Conservation (phyloP, 1,140 invertebrate genomes). For the Saccostrea cuccullata region DNA sequence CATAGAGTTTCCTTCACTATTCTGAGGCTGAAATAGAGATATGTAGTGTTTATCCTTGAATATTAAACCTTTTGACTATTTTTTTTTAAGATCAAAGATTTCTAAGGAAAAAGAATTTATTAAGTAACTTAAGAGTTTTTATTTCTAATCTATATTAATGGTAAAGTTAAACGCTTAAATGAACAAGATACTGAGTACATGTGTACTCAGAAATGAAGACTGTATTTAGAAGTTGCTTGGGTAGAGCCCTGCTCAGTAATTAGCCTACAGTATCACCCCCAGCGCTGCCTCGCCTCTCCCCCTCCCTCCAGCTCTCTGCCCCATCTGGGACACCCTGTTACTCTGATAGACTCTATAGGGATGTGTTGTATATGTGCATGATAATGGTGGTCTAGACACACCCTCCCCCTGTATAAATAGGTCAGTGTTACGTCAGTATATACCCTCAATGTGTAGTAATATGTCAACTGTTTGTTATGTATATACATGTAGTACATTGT, state of each 20-base stretch:
- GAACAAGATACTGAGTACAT: neutral
- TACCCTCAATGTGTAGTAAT: neutral
- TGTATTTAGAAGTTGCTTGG: neutral
- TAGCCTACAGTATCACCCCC: neutral
- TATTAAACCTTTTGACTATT: neutral
- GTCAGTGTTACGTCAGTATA: neutral
- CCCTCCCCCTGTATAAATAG: neutral
- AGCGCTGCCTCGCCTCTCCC: neutral
- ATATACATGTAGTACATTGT: neutral
- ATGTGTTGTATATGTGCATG: conserved; percentile 18
- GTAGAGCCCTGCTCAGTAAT: neutral
- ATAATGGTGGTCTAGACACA: neutral
- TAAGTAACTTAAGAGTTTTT: neutral
- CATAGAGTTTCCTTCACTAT: neutral
- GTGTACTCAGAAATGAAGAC: neutral
- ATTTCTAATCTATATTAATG: neutral
- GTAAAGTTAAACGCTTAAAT: neutral
- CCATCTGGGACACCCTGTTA: neutral
- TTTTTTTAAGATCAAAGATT: too few species aligned
- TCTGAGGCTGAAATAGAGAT: neutral
- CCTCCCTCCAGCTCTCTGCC: neutral
- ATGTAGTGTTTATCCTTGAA: neutral
- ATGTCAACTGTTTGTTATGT: neutral
- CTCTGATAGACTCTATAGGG: neutral
- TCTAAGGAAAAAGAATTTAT: too few species aligned